Base-by-base conservation (phyloP, 2,113 vertebrate genomes). In the Calypte anna region DNA sequence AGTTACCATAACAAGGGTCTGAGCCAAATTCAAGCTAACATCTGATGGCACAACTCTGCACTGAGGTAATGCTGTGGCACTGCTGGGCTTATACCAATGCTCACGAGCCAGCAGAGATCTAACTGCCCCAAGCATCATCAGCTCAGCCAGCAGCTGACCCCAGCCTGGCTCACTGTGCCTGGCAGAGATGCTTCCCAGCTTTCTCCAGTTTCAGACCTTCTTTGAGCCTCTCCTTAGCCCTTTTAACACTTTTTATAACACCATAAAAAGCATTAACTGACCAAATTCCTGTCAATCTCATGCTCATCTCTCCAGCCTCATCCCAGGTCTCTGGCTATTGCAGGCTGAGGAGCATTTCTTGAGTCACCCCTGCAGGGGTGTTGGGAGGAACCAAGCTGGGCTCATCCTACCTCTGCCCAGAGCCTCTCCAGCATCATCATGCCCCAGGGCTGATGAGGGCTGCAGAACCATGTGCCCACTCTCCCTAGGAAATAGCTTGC, bases 41-140 rank as follows among this genome's bases (percentile, higher is more conserved):
- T 63, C 36, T 80, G 54, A 38, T 1, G 1, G 64, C 61, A 53
- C 20, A 3, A 38, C 55, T 70, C 38, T 51, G 81, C 22, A 46
- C 22, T 3, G 1, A 0, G n/a, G 7, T 70, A 21, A 21, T 3
- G 4, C n/a, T 4, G 54, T 1, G 4, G 59, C 51, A 36, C 63
- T 33, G 33, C 72, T 20, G 20, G 57, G 55, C 75, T 58, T 30
- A 67, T 23, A 31, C 21, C n/a, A 19, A 3, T 6, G 81, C 31
- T 78, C 55, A 43, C 0, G 0, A 0, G 3, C 31, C 17, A 44
- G 50, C 36, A 3, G 36, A 18, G 16, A 36, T 19, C 31, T 62
- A 43, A 20, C 53, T n/a, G 30, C 63, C 27, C 43, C 0, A 6
- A 69, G 70, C 48, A 80, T 7, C 30, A 33, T 74, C 0, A 0